Base-by-base conservation (phyloP, 1,140 invertebrate species). In the Drosophila persimilis region DNA sequence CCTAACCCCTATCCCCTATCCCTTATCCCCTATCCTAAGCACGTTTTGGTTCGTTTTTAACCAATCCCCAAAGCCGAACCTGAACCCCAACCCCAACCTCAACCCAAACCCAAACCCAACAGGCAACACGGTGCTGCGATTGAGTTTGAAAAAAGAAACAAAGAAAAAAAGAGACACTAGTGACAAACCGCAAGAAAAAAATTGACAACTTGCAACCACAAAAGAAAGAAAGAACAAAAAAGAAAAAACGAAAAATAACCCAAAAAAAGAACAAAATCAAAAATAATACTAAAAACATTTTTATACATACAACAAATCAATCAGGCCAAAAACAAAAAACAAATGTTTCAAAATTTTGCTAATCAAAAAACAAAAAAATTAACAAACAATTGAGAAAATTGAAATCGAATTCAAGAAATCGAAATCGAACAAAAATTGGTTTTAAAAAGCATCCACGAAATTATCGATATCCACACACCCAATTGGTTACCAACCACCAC, bases 111-210 rank as follows among this genome's bases (percentile, higher is more conserved):
- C 29, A 66, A 76, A 50, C 79, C 73, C 62, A 69, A 76, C 74
- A 78, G 59, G 79, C 78, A 79, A 78, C 73, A 79, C 66, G 79
- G 83, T 88, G 83, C 83, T 89, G 83, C 84, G 78, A 67, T 89
- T 88, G 84, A 89, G 84, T 77, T 88, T 88, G 77, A 86, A 90
- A 90, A 91, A 90, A 91, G 90, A 91, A 89, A 91, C 89, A 91
- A 31, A 31, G 29, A 85, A 89, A 90, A 90, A 91, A 90, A 91
- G 90, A 91, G 90, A 91, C 90, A 91, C 90, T 91, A 90, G 90
- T 91, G 90, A 91, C 90, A 90, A 39, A 86, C 60, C 64, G 71
- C 77, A 70, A 77, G 71, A 83, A 77, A 71, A 67, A 84, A 74
- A 64, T 65, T 70, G 66, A 55, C 53, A 67, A 70, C 46, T 57